Base-by-base conservation (phyloP, 2,797 vertebrate species). In the Echeneis naucrates region DNA sequence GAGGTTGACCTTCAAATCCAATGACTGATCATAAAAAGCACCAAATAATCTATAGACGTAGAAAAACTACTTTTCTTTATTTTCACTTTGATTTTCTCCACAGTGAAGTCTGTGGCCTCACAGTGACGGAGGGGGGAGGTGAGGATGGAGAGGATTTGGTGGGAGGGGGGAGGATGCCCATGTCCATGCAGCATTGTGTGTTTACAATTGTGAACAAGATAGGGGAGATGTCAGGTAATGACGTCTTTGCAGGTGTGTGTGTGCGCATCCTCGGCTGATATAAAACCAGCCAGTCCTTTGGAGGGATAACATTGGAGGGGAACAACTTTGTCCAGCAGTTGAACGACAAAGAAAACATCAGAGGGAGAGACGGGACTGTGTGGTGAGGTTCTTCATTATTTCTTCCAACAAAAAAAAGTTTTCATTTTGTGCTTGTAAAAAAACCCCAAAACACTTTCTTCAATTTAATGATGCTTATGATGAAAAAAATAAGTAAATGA, bases 231-330 rank as follows among this genome's bases (percentile, higher is more conserved):
- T 69, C 30, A 59, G 38, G 48, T 59, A 47, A 48, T 10, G 14
- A 57, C 33, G 33, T 24, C 42, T n/a, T n/a, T n/a, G n/a, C n/a
- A n/a, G n/a, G 76, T 21, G 58, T 48, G 56, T 23, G 62, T 54
- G 62, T 21, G 50, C 32, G 72, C 53, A 81, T 68, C 72, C 65
- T 73, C 83, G 83, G 68, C 63, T 27, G 42, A 40, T 88, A 88
- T 88, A 90, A 86, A 81, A 68, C 38, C 73, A 11, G 11, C 1
- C 0, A 2, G 35, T 55, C 1, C 8, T 23, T n/a, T 16, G 19
- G 16, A 72, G n/a, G 19, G 0, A 67, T 73, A 76, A 57, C 77
- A 54, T 19, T 58, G 51, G 26, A 57, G 44, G 26, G 57, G n/a
- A 77, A 26, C 30, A 12, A 27, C 45, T 82, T 40, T 24, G 53